Evolutionary conservation across 2,113 vertebrate genomes (phyloP), one percentile per base, ranked within the genome.

Genomic region (Gymnarchus niloticus): DNA sequence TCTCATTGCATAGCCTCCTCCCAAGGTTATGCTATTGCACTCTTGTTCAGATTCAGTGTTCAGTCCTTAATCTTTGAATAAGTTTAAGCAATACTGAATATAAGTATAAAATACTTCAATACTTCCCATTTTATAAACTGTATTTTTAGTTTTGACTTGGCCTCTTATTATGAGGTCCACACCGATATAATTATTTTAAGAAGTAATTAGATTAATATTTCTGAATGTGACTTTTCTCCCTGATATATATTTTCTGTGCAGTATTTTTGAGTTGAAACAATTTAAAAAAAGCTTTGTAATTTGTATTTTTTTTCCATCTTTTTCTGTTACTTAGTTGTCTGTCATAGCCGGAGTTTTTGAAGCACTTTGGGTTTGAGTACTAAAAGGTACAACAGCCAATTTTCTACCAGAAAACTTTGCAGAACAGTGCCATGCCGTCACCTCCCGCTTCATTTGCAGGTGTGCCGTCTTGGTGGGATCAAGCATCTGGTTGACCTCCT

Each of bases 401-500:
- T n/a, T n/a, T n/a, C n/a, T n/a, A n/a, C n/a, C n/a, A n/a, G n/a
- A n/a, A n/a, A n/a, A n/a, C n/a, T n/a, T n/a, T n/a, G n/a, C n/a
- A n/a, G n/a, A n/a, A n/a, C n/a, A n/a, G n/a, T n/a, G n/a, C 23
- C 4, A 52, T 21, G 76, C 6, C 5, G 23, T 8, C 2, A 12
- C 52, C 48, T 17, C 21, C 51, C 12, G 3, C 8, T 49, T 89
- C 46, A 19, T 87, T 83, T 57, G 14, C 87, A 99, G 98, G 97
- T 99, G 0, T 98, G 97, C 85, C 93, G 96, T 65, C 93, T 97
- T 0, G 97, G 97, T 57, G 98, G 98, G 23, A 97, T 99, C 91
- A 98, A 99, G 90, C 96, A 99, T 91, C 94, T 99, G 85, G 98
- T 99, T 85, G 97, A 99, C 88, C 95, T 99, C 51, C 88, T 99